Evolutionary conservation across 2,888 invertebrate species (phyloP), one percentile per base, ranked within the genome.

Genomic region (Atrina japonica): DNA sequence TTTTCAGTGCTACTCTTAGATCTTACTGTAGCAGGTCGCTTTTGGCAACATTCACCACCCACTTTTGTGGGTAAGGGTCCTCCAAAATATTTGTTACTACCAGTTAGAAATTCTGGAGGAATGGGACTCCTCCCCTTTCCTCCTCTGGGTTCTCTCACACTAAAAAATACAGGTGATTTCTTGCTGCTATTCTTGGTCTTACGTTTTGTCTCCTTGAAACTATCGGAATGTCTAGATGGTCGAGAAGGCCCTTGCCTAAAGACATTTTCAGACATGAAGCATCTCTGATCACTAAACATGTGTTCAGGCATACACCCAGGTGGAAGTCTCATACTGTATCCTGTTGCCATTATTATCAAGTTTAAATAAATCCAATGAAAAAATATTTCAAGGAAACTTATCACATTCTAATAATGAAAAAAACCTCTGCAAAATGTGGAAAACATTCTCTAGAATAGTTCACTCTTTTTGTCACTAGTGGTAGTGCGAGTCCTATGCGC

Each of bases 121-220:
- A 56, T 35, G 14, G 40, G 16, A 7, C 14, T 14, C 3, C 40
- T 35, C 29, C 35, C 56, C 5, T 35, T 35, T 56, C 14, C 35
- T 21, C 35, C 23, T 14, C 35, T 35, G 2, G 56, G 35, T 35
- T 56, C 56, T 2, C 56, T n/a, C 18, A 56, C 56, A 21, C 40
- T 56, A 35, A 40, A 35, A 23, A 40, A 56, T 40, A 30, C 40
- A 21, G 40, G 23, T 5, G 30, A 35, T 0, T 23, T 35, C 7
- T 35, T 21, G 18, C 7, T 40, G 7, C 40, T 35, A 14, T 40
- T 40, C 23, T 56, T 56, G 21, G 35, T 56, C 23, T 56, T 56
- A 35, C 35, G 14, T 56, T 35, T 56, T 21, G 35, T 35, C 9
- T 56, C 56, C 29, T 56, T 56, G 14, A 56, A 56, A 40, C 56